phyloP scores from a whole-genome alignment of 2,113 vertebrate genomes.

The Polyodon spathula region DNA sequence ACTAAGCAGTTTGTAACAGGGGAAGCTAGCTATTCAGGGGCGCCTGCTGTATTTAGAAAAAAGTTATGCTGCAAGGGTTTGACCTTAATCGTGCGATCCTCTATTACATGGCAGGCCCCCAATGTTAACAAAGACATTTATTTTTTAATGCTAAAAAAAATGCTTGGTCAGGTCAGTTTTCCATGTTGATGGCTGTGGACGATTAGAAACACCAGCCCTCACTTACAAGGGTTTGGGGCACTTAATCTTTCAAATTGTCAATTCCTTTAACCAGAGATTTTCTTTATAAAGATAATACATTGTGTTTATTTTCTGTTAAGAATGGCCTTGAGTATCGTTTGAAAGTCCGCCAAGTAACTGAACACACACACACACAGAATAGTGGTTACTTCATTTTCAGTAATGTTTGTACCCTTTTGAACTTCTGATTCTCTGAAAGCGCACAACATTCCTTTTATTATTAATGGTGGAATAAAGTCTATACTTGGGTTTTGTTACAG shows the following conservation, averaged over 20 bases:
- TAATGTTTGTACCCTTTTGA: conserved; percentile 47
- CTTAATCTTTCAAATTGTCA: not conserved
- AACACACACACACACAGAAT: conserved; percentile 20
- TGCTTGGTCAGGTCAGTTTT: too few species aligned
- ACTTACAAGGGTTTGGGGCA: not conserved
- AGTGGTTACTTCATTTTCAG: conserved; percentile 53
- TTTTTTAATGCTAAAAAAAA: too few species aligned
- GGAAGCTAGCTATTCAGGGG: too few species aligned
- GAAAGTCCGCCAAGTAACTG: conserved; percentile 1
- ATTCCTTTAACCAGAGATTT: not conserved
- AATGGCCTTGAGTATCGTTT: conserved; percentile 30
- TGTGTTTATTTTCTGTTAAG: conserved; percentile 7
- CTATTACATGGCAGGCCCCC: too few species aligned
- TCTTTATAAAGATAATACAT: not conserved
- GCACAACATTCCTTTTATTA: conserved; percentile 45
- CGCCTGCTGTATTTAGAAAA: too few species aligned
- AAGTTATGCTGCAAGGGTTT: too few species aligned
- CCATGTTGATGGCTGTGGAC: too few species aligned
- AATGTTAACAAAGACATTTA: too few species aligned
- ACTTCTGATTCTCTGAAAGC: conserved; percentile 36
- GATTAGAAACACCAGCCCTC: not conserved
- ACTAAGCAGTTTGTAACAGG: too few species aligned
- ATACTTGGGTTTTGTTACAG: conserved; percentile 56
- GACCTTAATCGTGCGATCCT: too few species aligned
- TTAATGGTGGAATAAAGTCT: conserved; percentile 49